Conservation (phyloP, 1,140 invertebrate species). For the Diabrotica undecimpunctata region DNA sequence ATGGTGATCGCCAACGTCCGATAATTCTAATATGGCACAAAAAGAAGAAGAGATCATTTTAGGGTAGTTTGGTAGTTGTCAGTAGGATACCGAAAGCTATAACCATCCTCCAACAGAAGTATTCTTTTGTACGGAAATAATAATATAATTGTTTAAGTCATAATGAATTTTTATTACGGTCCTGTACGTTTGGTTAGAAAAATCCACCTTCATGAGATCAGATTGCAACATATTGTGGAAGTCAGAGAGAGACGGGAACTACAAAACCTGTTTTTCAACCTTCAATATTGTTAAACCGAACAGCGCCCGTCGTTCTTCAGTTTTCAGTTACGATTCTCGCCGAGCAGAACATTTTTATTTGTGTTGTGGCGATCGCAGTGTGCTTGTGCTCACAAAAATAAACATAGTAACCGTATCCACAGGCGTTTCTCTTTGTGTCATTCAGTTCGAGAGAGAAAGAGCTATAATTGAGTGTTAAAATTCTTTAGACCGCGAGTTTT, state of each 20-base stretch:
- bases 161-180: no score
- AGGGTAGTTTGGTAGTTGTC: no score
- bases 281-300: neutral
- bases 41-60: no score
- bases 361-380: neutral
- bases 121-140: no score
- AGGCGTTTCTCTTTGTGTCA: neutral
- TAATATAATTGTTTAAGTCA: no score
- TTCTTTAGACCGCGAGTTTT: neutral
- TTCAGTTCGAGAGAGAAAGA: neutral
- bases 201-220: neutral
- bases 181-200: neutral
- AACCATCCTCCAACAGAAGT: no score
- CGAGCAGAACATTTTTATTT: neutral
- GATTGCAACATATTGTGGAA: neutral
- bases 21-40: no score
- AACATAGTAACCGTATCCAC: constrained; percentile 2
- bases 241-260: neutral
- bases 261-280: constrained; percentile 7
- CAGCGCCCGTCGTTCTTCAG: neutral
- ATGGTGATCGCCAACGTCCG: no score
- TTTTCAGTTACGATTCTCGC: neutral
- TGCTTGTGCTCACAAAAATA: neutral
- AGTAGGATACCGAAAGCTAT: no score
- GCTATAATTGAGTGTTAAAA: neutral